Conservation (phyloP, 2,113 vertebrate genomes). For the Pelecanus crispus region DNA sequence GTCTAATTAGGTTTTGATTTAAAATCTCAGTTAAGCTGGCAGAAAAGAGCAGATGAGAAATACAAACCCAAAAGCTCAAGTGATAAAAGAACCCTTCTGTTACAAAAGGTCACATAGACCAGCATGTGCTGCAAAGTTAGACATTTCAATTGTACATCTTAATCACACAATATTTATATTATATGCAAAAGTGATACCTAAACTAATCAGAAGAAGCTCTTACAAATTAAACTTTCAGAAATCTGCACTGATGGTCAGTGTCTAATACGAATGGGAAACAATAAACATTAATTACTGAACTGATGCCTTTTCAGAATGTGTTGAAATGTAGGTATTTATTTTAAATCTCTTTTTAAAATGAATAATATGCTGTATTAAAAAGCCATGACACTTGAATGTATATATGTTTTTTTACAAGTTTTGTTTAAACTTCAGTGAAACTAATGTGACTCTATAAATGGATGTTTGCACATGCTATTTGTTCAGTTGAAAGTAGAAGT, state of each 20-base stretch:
- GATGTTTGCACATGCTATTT: background rate
- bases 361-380: background rate
- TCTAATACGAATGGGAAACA: background rate
- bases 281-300: background rate
- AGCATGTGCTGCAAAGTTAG: conserved; percentile 19
- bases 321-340: background rate
- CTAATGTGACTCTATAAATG: background rate
- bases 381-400: background rate
- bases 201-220: background rate
- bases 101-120: conserved; percentile 36
- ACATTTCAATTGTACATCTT: background rate
- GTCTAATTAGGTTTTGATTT: conserved; percentile 51
- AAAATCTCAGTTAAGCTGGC: conserved; percentile 15
- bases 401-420: background rate
- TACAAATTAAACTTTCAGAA: background rate
- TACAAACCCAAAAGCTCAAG: conserved; percentile 6
- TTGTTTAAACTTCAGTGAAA: background rate
- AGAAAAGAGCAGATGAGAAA: conserved; percentile 43
- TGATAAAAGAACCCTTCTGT: conserved; percentile 27
- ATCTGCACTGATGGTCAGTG: background rate
- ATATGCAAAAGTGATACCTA: background rate
- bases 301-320: background rate
- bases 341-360: background rate
- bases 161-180: background rate
- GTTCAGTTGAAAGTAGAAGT: background rate